Percentiles rank a stretch among this genome's conserved stretches.
Conservation (phyloP, 2,113 vertebrate species). For the Loxodonta africana region DNA sequence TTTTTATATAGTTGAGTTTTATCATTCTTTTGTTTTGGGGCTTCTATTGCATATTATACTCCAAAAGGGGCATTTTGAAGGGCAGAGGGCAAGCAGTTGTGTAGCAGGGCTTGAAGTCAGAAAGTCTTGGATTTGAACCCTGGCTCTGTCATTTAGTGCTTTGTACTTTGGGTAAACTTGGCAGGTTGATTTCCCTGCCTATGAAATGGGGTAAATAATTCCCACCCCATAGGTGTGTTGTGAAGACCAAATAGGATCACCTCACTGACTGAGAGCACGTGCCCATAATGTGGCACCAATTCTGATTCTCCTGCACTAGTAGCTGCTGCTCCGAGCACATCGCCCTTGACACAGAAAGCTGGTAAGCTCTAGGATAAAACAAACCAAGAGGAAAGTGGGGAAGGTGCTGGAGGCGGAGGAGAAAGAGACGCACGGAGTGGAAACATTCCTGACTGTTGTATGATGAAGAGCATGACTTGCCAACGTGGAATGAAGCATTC, state of each 20-base stretch:
- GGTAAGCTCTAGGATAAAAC: not conserved
- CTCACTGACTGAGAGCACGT: not conserved
- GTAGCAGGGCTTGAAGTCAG: not conserved
- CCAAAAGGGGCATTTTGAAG: not conserved
- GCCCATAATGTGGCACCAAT: not conserved
- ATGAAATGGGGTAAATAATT: not conserved
- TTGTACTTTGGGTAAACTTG: not conserved
- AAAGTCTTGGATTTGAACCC: not conserved
- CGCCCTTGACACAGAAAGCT: not conserved
- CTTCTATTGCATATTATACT: not conserved
- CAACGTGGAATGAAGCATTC: not conserved
- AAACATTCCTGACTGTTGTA: constrained; percentile 92
- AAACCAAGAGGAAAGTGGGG: not conserved
- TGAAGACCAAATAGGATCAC: not conserved
- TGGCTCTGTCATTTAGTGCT: not conserved
- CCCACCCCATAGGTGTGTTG: not conserved
- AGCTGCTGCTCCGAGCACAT: no score
- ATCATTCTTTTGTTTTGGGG: not conserved
- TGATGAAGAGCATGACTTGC: constrained; percentile 89
- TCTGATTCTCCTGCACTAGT: rapidly evolving
- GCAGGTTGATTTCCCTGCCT: not conserved
- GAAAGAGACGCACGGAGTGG: constrained; percentile 92
- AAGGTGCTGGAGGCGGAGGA: constrained; percentile 80
- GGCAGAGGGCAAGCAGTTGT: not conserved
- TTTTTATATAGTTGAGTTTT: not conserved